Evolutionary conservation across 2,797 vertebrate genomes (phyloP).

Genomic region (Gobio occitaniae): DNA sequence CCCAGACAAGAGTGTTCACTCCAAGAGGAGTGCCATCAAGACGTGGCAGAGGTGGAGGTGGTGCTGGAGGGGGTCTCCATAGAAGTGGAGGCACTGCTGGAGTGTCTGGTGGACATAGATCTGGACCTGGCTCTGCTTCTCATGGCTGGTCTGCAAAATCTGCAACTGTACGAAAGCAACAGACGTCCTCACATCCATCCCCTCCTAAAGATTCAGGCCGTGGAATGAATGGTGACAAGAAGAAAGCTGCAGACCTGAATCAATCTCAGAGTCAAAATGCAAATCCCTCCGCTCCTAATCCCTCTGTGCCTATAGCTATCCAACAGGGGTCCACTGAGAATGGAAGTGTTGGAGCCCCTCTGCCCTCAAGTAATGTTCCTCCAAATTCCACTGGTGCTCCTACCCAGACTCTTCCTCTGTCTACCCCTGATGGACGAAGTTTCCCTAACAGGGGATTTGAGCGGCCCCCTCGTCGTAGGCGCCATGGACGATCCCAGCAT

Average conservation of each 20-base stretch:
- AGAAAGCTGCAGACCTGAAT: conserved; percentile 72
- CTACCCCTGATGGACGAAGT: conserved; percentile 63
- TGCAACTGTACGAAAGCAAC: conserved; percentile 73
- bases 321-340: conserved; percentile 73
- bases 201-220: conserved; percentile 75
- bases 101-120: conserved; percentile 70
- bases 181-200: conserved; percentile 66
- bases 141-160: conserved; percentile 74
- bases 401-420: conserved; percentile 61
- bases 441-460: conserved; percentile 80
- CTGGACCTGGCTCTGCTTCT: conserved; percentile 68
- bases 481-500: conserved; percentile 88
- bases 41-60: conserved; percentile 85
- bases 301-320: conserved; percentile 63
- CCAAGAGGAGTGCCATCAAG: conserved; percentile 92
- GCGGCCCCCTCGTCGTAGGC: conserved; percentile 82
- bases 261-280: conserved; percentile 71
- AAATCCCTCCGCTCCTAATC: conserved; percentile 64
- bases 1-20: conserved; percentile 89
- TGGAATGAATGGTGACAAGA: conserved; percentile 74
- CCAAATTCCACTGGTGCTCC: conserved; percentile 68
- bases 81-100: conserved; percentile 73
- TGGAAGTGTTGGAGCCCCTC: conserved; percentile 68
- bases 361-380: conserved; percentile 63
- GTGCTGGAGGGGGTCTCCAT: conserved; percentile 75